Evolutionary conservation across 2,888 invertebrate species (phyloP).

Genomic region (Xiphydria camelus): DNA sequence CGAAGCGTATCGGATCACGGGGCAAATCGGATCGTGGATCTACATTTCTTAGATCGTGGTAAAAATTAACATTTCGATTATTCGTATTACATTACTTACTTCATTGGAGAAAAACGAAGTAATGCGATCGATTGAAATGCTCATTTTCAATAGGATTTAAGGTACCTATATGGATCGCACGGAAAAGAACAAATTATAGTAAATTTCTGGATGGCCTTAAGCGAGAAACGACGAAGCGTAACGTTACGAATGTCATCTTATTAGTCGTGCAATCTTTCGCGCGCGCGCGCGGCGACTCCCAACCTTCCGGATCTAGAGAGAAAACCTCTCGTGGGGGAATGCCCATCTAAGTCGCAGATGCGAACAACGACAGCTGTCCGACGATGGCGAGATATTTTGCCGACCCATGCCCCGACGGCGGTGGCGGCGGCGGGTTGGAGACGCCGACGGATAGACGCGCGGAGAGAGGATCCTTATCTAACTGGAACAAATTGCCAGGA

Average conservation of each 20-base stretch:
- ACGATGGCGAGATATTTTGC: constrained; percentile 16
- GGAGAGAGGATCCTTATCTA: too few relatives aligned
- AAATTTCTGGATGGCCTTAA: constrained; percentile 46
- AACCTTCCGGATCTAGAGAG: constrained; percentile 1
- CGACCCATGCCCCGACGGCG: constrained; percentile 19
- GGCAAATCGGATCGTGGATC: too few relatives aligned
- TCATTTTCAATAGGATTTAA: too few relatives aligned
- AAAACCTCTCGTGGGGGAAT: neutral
- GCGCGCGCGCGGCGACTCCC: constrained; percentile 30
- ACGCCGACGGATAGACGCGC: constrained; percentile 7
- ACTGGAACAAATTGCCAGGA: too few relatives aligned
- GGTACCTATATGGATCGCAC: too few relatives aligned
- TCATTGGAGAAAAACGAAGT: too few relatives aligned
- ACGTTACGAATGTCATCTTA: constrained; percentile 23
- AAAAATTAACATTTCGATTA: too few relatives aligned
- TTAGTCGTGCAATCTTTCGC: constrained; percentile 40
- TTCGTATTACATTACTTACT: too few relatives aligned
- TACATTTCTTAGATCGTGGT: too few relatives aligned
- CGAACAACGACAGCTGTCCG: constrained; percentile 28
- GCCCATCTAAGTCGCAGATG: constrained; percentile 2
- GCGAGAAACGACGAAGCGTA: constrained; percentile 33
- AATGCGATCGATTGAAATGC: too few relatives aligned
- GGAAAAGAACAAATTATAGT: too few relatives aligned
- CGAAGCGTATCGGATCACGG: too few relatives aligned
- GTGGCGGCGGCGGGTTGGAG: constrained; percentile 19